Base-by-base conservation (phyloP, 2,888 invertebrate species). In the Caradrina kadenii region DNA sequence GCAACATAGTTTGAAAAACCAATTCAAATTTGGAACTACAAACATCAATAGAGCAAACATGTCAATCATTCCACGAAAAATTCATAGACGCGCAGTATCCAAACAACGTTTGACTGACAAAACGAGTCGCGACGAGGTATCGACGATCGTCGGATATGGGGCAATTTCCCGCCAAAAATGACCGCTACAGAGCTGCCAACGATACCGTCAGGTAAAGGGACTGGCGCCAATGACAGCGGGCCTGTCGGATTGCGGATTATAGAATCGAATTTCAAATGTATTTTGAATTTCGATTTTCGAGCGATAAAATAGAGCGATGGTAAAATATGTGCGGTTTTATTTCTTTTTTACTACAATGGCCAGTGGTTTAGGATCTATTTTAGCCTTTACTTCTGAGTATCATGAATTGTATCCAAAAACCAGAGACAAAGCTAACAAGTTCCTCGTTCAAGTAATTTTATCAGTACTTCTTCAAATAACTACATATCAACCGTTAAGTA, bases 161-260 rank as follows among this genome's bases (percentile, higher is more conserved):
- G 85, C 93, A 94, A 95, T 96, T 95, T 95, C 95, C 95, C 91
- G 86, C 81, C 88, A 91, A 93, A 94, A 94, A 93, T 93, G 93
- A 92, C 92, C 91, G 90, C 85, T 87, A 89, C 83, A 87, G 87
- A 90, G 86, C 84, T 82, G 91, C 79, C 84, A 91, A 82, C 84
- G 93, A 93, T 91, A 92, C 89, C 80, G 78, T 66, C 69, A 73
- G 73, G 73, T 73, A 59, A 70, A 60, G 58, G 58, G 69, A 26
- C 45, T 53, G 22, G 55, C 63, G 35, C 45, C 31, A 70, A 22
- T 69, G 76, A 76, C 79, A 76, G 76, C 61, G 52, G 59, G 17
- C 22, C 31, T 69, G 55, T 45, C 39, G 17, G 50, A 19, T n/a
- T 65, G 48, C 54, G 56, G 62, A 69, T 79, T 80, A 76, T 45